Conservation (phyloP, 1,140 invertebrate genomes). For the Vanessa tameamea region DNA sequence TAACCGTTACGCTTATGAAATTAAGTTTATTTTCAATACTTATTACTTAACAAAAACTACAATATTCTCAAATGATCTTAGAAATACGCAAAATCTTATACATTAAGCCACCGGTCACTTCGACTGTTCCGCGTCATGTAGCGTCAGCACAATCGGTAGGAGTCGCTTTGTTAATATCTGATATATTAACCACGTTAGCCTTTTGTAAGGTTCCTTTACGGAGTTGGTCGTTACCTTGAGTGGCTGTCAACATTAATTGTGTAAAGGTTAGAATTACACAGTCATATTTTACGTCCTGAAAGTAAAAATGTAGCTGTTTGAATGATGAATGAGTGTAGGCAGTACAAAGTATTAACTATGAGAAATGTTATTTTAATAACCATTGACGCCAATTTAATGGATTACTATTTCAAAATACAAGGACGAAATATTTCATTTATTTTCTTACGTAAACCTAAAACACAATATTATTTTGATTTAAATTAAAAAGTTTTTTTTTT, state of each 20-base stretch:
- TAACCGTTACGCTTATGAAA: too few relatives aligned
- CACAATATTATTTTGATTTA: too few relatives aligned
- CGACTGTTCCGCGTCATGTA: slow-evolving; percentile 16
- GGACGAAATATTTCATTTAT: not conserved
- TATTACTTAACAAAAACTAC: not conserved
- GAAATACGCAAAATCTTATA: not conserved
- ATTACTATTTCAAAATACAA: slow-evolving; percentile 4
- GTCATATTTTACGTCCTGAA: slow-evolving; percentile 5
- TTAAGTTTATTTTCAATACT: not conserved
- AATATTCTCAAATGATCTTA: not conserved
- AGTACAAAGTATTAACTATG: not conserved
- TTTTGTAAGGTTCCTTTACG: slow-evolving; percentile 15
- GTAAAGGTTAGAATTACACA: slow-evolving; percentile 10
- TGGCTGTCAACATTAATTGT: slow-evolving; percentile 20
- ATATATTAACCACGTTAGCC: slow-evolving; percentile 50
- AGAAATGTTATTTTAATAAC: slow-evolving; percentile 5
- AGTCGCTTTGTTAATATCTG: slow-evolving; percentile 53
- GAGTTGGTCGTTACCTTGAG: slow-evolving; percentile 16
- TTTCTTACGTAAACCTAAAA: too few relatives aligned
- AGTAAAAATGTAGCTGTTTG: not conserved
- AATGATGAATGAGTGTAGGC: slow-evolving; percentile 12
- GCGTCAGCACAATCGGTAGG: slow-evolving; percentile 26
- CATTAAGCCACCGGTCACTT: not conserved
- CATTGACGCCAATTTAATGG: slow-evolving; percentile 1
- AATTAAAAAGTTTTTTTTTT: too few relatives aligned